Conservation (phyloP, 2,888 invertebrate genomes). For the Drosophila paramelanica region DNA sequence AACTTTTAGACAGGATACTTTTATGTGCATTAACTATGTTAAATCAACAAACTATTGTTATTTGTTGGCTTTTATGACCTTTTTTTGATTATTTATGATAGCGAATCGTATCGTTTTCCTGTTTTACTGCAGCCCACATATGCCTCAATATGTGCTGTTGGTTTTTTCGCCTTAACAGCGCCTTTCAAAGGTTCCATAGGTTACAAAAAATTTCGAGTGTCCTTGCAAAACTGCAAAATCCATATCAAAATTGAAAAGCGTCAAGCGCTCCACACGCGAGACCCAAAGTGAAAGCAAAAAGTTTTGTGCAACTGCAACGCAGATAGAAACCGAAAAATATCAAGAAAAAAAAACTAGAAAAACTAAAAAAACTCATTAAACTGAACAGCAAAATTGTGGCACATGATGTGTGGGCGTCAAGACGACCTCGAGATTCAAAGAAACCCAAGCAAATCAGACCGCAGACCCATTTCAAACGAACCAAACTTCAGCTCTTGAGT, state of each 20-base stretch:
- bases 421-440: constrained; percentile 54
- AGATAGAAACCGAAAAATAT: constrained; percentile 58
- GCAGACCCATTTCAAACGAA: constrained; percentile 28
- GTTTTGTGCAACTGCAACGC: constrained; percentile 67
- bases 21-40: constrained; percentile 72
- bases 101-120: constrained; percentile 36
- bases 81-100: constrained; percentile 65
- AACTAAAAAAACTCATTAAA: constrained; percentile 69
- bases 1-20: constrained; percentile 37
- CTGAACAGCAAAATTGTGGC: constrained; percentile 39
- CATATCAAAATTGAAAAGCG: constrained; percentile 55
- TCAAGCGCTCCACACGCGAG: constrained; percentile 60
- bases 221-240: constrained; percentile 63
- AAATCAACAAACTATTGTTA: constrained; percentile 70
- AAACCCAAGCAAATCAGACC: constrained; percentile 31
- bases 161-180: constrained; percentile 24
- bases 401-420: constrained; percentile 38
- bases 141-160: constrained; percentile 11
- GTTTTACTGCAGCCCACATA: constrained; percentile 17
- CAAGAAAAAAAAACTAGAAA: constrained; percentile 14
- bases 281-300: constrained; percentile 48
- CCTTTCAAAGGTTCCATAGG: constrained; percentile 27
- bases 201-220: constrained; percentile 51
- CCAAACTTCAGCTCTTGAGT: constrained; percentile 27
- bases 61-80: constrained; percentile 62